phyloP scores from a whole-genome alignment of 2,113 vertebrate genomes.

The Apteryx owenii region DNA sequence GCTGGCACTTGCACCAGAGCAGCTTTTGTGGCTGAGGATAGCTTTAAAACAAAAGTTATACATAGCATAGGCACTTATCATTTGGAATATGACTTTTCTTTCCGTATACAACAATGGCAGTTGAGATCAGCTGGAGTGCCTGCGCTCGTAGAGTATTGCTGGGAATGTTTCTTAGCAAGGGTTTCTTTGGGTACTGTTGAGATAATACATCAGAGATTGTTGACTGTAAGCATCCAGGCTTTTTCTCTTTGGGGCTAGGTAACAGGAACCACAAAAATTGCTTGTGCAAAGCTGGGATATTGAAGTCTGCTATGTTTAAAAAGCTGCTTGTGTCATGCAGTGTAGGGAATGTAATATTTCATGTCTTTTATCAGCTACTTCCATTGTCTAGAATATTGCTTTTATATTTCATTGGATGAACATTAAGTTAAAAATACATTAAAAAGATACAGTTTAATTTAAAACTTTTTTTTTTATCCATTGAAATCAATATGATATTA shows the following conservation, averaged over 20 bases:
- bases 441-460: background rate
- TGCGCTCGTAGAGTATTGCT: background rate
- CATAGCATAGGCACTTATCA: background rate
- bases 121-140: background rate
- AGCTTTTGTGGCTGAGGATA: background rate
- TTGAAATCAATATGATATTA: background rate
- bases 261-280: background rate
- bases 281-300: background rate
- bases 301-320: background rate
- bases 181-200: background rate
- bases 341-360: background rate
- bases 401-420: background rate
- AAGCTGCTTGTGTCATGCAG: background rate
- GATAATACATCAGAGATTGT: background rate
- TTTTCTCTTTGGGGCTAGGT: background rate
- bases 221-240: background rate
- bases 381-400: background rate
- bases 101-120: background rate
- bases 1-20: background rate
- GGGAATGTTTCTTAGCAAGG: background rate
- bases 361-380: background rate
- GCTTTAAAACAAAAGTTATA: background rate
- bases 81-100: background rate
- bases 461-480: background rate
- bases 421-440: background rate